Percentiles rank a stretch among this genome's conserved stretches.
Conservation (phyloP, 1,140 invertebrate genomes). For the Gyrodactylus salaris region DNA sequence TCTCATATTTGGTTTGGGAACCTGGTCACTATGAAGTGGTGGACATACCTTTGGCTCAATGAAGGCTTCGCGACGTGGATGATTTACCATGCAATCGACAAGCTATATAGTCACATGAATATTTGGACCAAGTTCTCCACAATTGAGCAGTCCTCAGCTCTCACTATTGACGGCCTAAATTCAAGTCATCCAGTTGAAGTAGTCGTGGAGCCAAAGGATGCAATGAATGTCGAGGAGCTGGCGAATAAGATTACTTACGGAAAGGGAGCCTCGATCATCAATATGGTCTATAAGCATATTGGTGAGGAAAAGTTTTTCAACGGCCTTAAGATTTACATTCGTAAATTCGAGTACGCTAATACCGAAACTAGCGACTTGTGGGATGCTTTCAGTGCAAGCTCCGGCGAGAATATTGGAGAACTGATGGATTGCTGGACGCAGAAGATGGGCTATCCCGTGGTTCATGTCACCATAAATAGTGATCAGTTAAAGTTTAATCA, state of each 20-base stretch:
- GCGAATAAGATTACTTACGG: conserved; percentile 24
- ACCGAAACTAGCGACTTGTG: conserved; percentile 75
- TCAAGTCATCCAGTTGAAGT: conserved; percentile 56
- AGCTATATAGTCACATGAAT: background rate
- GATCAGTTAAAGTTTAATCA: background rate
- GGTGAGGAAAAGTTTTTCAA: conserved; percentile 10
- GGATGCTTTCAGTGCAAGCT: conserved; percentile 40
- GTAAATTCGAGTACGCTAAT: conserved; percentile 34
- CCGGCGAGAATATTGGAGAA: conserved; percentile 38
- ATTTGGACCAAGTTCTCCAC: background rate
- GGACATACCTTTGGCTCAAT: conserved; percentile 53
- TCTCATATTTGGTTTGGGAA: conserved; percentile 64
- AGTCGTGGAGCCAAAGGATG: conserved; percentile 26
- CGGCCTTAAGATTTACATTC: conserved; percentile 12
- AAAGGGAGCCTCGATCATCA: conserved; percentile 47
- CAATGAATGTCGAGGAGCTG: conserved; percentile 22
- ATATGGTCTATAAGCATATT: conserved; percentile 14
- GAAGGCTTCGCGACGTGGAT: conserved; percentile 50
- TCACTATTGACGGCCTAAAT: conserved; percentile 41
- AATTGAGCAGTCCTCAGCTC: conserved; percentile 27
- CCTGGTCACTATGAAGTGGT: conserved; percentile 48
- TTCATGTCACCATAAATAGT: background rate
- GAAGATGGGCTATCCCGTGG: conserved; percentile 38
- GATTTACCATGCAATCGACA: conserved; percentile 24
- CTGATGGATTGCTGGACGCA: conserved; percentile 79